phyloP scores from a whole-genome alignment of 1,140 invertebrate genomes.

The Prorops nasuta region DNA sequence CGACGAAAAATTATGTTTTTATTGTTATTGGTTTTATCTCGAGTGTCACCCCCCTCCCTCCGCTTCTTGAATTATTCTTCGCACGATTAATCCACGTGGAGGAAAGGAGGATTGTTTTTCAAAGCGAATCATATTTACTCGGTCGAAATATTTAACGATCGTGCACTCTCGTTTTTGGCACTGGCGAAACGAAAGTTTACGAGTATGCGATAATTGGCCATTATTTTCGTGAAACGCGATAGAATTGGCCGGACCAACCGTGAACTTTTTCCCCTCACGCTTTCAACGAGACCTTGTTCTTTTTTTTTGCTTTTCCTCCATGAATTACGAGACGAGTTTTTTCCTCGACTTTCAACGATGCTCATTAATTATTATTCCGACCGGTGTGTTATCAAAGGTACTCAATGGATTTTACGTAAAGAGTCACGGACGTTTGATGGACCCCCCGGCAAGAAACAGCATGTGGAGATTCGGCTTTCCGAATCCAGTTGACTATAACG shows the following conservation, averaged over 20 bases:
- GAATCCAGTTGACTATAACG: conserved; percentile 92
- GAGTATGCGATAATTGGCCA: conserved; percentile 5
- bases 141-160: not conserved
- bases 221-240: no score
- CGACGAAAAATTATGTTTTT: no score
- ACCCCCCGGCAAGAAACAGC: conserved; percentile 85
- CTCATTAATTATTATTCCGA: not conserved
- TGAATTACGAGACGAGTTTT: no score
- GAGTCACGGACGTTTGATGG: conserved; percentile 82
- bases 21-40: no score
- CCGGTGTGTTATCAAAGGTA: no score
- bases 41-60: no score
- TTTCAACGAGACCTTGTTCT: not conserved
- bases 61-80: no score
- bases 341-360: not conserved
- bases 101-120: no score
- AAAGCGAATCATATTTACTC: no score
- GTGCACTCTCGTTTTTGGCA: conserved; percentile 2
- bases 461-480: conserved; percentile 94
- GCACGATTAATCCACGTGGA: no score
- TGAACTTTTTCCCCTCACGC: no score
- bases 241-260: no score
- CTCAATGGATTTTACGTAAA: conserved; percentile 22
- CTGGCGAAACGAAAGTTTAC: conserved; percentile 7
- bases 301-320: conserved; percentile 1